Conservation (phyloP, 1,140 invertebrate species). For the Drosophila elegans region DNA sequence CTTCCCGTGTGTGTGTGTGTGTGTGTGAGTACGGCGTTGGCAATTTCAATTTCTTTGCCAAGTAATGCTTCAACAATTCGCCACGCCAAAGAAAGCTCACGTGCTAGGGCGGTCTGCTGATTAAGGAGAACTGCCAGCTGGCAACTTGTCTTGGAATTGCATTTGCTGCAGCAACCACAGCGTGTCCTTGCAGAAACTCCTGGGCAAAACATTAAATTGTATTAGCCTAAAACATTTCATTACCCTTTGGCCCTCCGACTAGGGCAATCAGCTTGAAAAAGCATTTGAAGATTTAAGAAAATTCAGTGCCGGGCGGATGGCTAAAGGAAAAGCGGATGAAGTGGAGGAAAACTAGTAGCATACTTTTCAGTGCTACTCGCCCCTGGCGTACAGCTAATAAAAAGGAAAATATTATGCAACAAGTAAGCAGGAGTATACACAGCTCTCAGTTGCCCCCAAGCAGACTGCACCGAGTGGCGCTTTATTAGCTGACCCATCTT, state of each 20-base stretch:
- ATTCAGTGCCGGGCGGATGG: background rate
- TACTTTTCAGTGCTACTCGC: constrained; percentile 45
- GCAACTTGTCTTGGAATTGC: constrained; percentile 46
- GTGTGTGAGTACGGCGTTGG: constrained; percentile 18
- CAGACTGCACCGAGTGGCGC: constrained; percentile 53
- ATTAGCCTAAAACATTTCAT: constrained; percentile 75
- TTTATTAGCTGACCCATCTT: constrained; percentile 71
- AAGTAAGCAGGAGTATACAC: constrained; percentile 65
- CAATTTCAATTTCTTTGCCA: constrained; percentile 57
- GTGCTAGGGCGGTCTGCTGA: constrained; percentile 48
- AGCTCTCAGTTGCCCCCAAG: constrained; percentile 51
- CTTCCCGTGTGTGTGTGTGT: background rate
- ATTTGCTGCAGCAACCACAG: constrained; percentile 35
- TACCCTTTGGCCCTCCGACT: constrained; percentile 39
- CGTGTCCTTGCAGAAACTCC: constrained; percentile 43
- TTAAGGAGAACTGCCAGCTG: constrained; percentile 55
- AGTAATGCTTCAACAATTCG: constrained; percentile 60
- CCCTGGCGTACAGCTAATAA: constrained; percentile 62
- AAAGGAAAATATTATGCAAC: constrained; percentile 81
- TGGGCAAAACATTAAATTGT: constrained; percentile 66
- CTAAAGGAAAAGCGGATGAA: constrained; percentile 1
- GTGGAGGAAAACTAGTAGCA: constrained; percentile 17
- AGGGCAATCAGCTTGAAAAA: constrained; percentile 72
- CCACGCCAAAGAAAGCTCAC: constrained; percentile 46
- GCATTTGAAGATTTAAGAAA: constrained; percentile 62